Evolutionary conservation across 2,797 vertebrate species (phyloP), one percentile per base, ranked within the genome.

Genomic region (Tapirus indicus): DNA sequence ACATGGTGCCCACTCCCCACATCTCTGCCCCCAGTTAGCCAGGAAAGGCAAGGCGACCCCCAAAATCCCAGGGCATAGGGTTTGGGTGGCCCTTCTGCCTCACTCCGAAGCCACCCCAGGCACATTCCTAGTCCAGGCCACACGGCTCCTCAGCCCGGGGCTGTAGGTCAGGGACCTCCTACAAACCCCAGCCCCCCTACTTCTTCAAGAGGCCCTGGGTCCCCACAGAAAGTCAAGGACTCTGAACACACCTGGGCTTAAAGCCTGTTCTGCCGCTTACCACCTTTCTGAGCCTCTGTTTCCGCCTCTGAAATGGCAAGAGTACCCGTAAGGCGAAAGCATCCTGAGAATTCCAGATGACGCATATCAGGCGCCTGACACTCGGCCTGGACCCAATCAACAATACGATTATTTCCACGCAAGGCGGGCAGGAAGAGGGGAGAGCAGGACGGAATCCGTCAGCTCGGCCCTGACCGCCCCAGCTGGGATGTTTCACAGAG

Each of bases 61-160:
- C 35, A 20, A 23, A 49, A 23, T 6, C 11, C 74, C 58, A 8
- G 23, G 20, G 32, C 71, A 20, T 13, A 29, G 25, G 32, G 29
- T 17, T 8, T 14, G 13, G 14, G 27, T 0, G 52, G 20, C 71
- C 32, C 49, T 23, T 18, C 20, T 16, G 27, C 44, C 82, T 72
- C 29, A 7, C 35, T 7, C 41, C 4, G 1, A 35, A 69, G 79
- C 11, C 78, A 4, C 49, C 49, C 14, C 49, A 52, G 35, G 66
- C 49, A 17, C 7, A 9, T 1, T 23, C 44, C 2, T 0, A 0
- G 27, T 1, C 66, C 32, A 0, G 0, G 7, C 6, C 41, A 16
- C 23, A 17, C n/a, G 60, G 68, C 68, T 20, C 54, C 62, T 2
- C 0, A 7, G 74, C 21, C 58, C 13, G 12, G 16, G 8, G 25